These are phyloP conservation scores for Garra rufa DNA, from an alignment of 2,113 vertebrate genomes.

Conservation along the genomic window DNA sequence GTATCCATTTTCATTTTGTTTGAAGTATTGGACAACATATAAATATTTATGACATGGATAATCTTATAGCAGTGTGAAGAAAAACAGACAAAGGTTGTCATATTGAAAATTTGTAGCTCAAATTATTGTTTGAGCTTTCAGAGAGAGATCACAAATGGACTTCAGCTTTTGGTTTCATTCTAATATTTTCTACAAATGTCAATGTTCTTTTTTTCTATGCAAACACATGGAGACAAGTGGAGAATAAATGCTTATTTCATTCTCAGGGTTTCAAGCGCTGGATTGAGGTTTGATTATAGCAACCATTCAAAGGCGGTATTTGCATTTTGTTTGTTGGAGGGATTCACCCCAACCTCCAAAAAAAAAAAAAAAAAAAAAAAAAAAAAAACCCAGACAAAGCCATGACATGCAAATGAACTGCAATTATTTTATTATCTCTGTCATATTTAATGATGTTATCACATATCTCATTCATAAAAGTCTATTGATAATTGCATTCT, in stretches of 20 bases:
- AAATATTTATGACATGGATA: conserved; percentile 1
- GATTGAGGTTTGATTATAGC: not conserved
- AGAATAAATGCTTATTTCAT: not conserved
- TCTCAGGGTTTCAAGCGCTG: not conserved
- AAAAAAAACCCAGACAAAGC: too few species aligned
- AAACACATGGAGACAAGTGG: not conserved
- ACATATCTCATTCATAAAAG: not conserved
- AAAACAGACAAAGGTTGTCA: not conserved
- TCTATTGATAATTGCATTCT: not conserved
- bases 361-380: too few species aligned
- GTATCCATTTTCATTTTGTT: conserved; percentile 4
- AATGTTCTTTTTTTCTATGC: not conserved
- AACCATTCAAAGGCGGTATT: not conserved
- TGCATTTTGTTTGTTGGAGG: not conserved
- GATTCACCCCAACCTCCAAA: not conserved
- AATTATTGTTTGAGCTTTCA: not conserved
- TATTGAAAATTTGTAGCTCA: not conserved
- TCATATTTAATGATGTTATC: too few species aligned
- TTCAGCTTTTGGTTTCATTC: not conserved
- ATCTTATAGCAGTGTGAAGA: too few species aligned
- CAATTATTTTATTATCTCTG: not conserved
- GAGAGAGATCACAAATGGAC: not conserved
- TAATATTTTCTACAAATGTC: not conserved
- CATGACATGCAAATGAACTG: not conserved
- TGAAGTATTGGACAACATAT: not conserved